phyloP scores from a whole-genome alignment of 2,797 vertebrate genomes.

The Gymnoscopelus braueri region DNA sequence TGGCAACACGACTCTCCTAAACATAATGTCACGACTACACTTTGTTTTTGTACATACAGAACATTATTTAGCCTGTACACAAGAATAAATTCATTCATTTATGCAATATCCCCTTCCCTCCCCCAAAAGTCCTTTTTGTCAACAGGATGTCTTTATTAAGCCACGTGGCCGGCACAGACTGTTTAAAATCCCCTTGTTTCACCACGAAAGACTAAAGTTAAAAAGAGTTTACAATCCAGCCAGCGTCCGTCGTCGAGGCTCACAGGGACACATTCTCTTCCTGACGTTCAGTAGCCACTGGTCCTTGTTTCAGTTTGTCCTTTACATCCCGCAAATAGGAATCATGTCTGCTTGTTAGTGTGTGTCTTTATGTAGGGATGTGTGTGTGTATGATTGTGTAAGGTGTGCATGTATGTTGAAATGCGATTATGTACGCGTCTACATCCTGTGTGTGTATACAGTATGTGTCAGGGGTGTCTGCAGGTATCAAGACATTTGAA shows the following conservation, averaged over 20 bases:
- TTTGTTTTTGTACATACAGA: constrained; percentile 68
- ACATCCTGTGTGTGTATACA: too few relatives aligned
- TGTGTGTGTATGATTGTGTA: constrained; percentile 1
- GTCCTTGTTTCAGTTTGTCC: constrained; percentile 36
- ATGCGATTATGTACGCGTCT: too few relatives aligned
- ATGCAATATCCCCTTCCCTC: constrained; percentile 29
- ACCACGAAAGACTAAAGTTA: constrained; percentile 71
- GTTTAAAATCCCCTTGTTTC: constrained; percentile 58
- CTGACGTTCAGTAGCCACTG: constrained; percentile 26
- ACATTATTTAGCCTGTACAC: constrained; percentile 80
- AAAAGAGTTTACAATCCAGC: constrained; percentile 76
- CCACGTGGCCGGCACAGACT: constrained; percentile 56
- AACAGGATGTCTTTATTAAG: constrained; percentile 49
- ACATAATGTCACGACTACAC: constrained; percentile 75
- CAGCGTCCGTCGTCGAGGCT: constrained; percentile 27
- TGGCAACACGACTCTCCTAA: constrained; percentile 79
- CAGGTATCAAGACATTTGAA: too few relatives aligned
- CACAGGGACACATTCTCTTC: not conserved
- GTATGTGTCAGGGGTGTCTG: too few relatives aligned
- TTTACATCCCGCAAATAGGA: constrained; percentile 59
- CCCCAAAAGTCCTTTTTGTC: constrained; percentile 26
- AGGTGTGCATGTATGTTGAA: constrained; percentile 12
- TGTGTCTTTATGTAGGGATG: not conserved
- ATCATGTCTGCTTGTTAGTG: constrained; percentile 19
- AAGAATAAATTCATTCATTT: constrained; percentile 81